These are phyloP conservation scores for Tromatobia lineatoria DNA, from an alignment of 2,888 invertebrate species.

Conservation along the genomic window DNA sequence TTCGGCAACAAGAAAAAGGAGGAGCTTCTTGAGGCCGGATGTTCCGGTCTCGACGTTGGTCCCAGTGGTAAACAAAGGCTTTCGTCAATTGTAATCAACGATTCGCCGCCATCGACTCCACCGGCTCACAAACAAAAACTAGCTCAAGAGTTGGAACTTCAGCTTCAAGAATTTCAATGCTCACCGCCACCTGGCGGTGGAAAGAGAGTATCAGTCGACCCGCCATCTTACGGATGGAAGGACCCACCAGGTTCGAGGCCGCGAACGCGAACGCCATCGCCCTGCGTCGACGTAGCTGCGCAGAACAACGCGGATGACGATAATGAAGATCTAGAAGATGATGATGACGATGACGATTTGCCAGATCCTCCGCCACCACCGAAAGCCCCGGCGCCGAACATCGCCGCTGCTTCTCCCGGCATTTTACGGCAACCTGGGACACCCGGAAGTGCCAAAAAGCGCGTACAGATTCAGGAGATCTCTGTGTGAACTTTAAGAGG, in stretches of 20 bases:
- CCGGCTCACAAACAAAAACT: conserved; percentile 81
- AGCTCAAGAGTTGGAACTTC: conserved; percentile 87
- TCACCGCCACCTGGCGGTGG: conserved; percentile 86
- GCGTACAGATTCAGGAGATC: conserved; percentile 97
- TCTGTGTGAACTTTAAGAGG: conserved; percentile 89
- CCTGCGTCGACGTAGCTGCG: conserved; percentile 81
- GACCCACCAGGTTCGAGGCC: conserved; percentile 71
- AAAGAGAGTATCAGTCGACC: conserved; percentile 79
- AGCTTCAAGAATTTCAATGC: conserved; percentile 88
- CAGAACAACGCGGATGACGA: conserved; percentile 79
- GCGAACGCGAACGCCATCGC: conserved; percentile 81
- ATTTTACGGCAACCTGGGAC: conserved; percentile 90
- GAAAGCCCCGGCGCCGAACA: conserved; percentile 86
- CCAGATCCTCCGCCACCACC: conserved; percentile 89
- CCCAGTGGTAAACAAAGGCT: conserved; percentile 74
- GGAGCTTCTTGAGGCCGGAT: conserved; percentile 91
- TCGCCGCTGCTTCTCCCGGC: conserved; percentile 86
- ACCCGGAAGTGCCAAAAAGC: conserved; percentile 93
- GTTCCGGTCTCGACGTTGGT: conserved; percentile 88
- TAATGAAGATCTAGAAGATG: conserved; percentile 85
- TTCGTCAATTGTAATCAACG: conserved; percentile 79
- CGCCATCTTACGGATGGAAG: conserved; percentile 79
- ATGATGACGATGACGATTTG: conserved; percentile 86
- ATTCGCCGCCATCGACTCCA: conserved; percentile 79
- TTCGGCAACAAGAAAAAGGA: conserved; percentile 91